Conservation (phyloP, 2,888 invertebrate species). For the Theretra japonica region DNA sequence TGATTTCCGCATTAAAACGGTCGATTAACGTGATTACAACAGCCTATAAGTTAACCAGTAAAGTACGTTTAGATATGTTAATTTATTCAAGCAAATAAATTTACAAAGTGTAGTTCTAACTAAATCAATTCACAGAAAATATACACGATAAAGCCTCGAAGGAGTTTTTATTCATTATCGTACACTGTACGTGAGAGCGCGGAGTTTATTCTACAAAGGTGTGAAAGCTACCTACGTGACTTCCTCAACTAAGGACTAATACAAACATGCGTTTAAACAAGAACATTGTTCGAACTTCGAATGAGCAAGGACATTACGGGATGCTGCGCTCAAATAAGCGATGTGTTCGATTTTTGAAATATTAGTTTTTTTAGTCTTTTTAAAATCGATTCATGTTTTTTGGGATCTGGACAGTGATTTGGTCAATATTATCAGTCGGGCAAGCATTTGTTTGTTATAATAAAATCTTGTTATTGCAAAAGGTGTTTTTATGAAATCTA, state of each 20-base stretch:
- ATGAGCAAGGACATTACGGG: not conserved
- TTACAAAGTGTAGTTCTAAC: not conserved
- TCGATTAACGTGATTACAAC: too few species aligned
- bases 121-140: not conserved
- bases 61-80: too few species aligned
- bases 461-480: not conserved
- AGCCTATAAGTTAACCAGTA: too few species aligned
- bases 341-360: not conserved
- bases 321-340: not conserved
- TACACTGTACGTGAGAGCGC: slow-evolving; percentile 22
- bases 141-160: not conserved
- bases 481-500: too few species aligned
- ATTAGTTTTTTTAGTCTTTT: too few species aligned
- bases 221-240: slow-evolving; percentile 26
- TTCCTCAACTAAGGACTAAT: slow-evolving; percentile 13
- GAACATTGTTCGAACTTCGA: not conserved
- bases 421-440: not conserved
- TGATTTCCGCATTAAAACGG: too few species aligned
- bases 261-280: slow-evolving; percentile 4
- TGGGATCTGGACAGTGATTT: not conserved
- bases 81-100: too few species aligned
- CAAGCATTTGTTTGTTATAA: not conserved
- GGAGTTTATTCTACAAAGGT: slow-evolving; percentile 29
- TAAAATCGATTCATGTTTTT: not conserved
- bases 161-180: not conserved